Base-by-base conservation (phyloP, 2,888 invertebrate genomes). In the Eudemis profundana region DNA sequence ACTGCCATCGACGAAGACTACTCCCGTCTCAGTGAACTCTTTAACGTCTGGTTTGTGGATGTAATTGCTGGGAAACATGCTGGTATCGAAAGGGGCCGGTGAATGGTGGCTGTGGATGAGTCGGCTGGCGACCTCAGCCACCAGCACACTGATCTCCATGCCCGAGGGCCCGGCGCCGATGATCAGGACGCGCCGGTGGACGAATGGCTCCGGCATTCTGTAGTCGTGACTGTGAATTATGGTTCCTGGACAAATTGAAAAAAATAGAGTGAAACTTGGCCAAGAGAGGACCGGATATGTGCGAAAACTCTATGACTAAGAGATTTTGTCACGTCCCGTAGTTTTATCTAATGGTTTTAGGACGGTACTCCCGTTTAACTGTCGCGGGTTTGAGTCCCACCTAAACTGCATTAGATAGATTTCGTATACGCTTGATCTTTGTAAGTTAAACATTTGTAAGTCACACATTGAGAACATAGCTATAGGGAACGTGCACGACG, bases 121-220 rank as follows among this genome's bases (percentile, higher is more conserved):
- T 8, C 79, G 80, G 36, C 78, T 76, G 21, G 92, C 90, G n/a
- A 84, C 69, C 0, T 78, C 74, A 0, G 93, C 85, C 0, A 96
- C 81, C 71, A 96, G 95, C 0, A 95, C 78, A 0, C 93, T 90
- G 38, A 97, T 95, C 75, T 97, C 97, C 78, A 94, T 90, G 1
- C 96, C 97, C 0, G 96, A 96, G 0, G 95, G 94, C 0, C 95
- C 95, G 0, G 95, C 95, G 0, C 97, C 97, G 1, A 97, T 86
- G 10, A 96, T 81, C 1, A 95, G 84, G 0, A 96, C 95, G 1
- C 84, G 90, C 67, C 94, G 93, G 21, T 91, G 92, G 29, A 75
- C 81, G 79, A 93, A 96, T 0, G 80, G 77, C 0, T 94, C 93
- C 0, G 95, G 94, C 15, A 86, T 89, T 74, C 95, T 89, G 80